Base-by-base conservation (phyloP, 2,797 vertebrate species). In the Orestias chungarensis region DNA sequence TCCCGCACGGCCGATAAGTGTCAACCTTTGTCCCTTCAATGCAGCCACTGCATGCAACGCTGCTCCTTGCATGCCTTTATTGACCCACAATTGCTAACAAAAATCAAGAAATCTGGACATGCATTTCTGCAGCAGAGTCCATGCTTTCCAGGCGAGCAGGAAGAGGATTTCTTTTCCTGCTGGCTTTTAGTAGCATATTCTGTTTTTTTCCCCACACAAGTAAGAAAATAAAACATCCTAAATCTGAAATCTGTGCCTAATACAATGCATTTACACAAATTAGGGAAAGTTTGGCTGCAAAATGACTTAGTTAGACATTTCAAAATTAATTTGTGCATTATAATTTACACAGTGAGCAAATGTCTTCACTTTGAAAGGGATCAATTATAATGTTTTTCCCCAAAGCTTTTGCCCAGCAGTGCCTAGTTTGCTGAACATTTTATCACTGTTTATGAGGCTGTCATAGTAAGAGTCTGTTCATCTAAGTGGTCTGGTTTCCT, bases 1-100 rank as follows among this genome's bases (percentile, higher is more conserved):
- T 77, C 73, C 64, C 74, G 84, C 82, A 79, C 73, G 80, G 76
- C 80, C 35, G 89, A 93, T 93, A 93, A 92, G 86, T 86, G 85
- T 70, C 82, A 87, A 93, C 92, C 93, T 93, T 93, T 93, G 93
- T 91, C 87, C 92, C 82, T 84, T 86, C 82, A 82, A 80, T 86
- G 84, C 71, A 79, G 79, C 49, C 71, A 55, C 85, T 66, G 81
- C 78, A 79, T 90, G 71, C 86, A 82, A 80, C 43, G 64, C 72
- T 74, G 73, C 81, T 71, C 79, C 76, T 64, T 76, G 65, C 68
- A 40, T 78, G 70, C 73, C 54, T 82, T 81, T 64, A 83, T 84
- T 81, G 85, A 76, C 57, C 75, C 64, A 69, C 59, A 71, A 82
- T 75, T 47, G 77, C 61, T 69, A 52, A 66, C 67, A 88, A 87